Conservation (phyloP, 2,797 vertebrate species). For the Malurus splendens region DNA sequence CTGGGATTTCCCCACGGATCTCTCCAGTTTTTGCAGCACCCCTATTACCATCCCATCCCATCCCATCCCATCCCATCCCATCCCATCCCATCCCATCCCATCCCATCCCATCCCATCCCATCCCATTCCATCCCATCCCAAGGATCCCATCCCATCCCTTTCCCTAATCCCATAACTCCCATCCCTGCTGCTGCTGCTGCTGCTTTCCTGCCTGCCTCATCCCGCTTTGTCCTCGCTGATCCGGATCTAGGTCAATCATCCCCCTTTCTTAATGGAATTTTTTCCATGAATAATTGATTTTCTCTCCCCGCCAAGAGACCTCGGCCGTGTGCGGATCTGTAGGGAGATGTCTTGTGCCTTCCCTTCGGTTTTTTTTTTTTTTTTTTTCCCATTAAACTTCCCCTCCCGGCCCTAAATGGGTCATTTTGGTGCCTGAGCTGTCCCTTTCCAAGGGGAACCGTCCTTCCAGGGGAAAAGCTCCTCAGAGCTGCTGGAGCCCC, state of each 20-base stretch:
- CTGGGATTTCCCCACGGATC: accelerated
- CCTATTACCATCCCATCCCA: background rate
- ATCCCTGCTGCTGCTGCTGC: background rate
- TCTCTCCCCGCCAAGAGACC: background rate
- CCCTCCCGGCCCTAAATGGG: background rate
- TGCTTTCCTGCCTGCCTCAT: background rate
- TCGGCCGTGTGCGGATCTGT: background rate
- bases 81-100: background rate
- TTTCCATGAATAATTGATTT: background rate
- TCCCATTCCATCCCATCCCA: background rate
- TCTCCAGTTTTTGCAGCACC: too few species aligned
- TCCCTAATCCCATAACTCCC: background rate
- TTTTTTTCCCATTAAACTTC: background rate
- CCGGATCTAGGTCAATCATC: background rate
- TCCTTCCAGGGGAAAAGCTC: background rate
- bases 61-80: background rate
- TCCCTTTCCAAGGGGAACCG: background rate
- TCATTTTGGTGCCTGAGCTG: background rate
- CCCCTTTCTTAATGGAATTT: constrained; percentile 1
- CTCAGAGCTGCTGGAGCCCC: background rate
- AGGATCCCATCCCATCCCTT: background rate
- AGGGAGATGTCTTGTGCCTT: background rate
- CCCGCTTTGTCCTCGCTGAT: background rate
- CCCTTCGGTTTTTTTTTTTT: background rate
- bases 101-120: background rate